phyloP scores from a whole-genome alignment of 2,113 vertebrate genomes.

The Nerophis lumbriciformis region DNA sequence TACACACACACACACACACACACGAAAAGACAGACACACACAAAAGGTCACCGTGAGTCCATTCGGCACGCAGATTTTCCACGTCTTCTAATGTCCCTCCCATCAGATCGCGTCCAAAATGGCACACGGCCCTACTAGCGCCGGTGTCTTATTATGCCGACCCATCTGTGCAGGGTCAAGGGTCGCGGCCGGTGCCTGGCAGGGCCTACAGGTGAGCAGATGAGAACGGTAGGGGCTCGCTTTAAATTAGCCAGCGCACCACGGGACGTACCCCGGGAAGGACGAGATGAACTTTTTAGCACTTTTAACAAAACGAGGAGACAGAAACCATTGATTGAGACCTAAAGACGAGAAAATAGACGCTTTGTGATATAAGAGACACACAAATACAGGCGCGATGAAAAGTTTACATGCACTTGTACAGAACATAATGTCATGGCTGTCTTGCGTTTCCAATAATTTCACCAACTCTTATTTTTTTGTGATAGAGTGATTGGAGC shows the following conservation, averaged over 20 bases:
- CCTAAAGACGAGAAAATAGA: no score
- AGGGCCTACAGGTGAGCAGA: slow-evolving; percentile 70
- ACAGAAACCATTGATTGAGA: no score
- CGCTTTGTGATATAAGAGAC: no score
- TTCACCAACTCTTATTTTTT: no score
- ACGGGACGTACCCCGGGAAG: slow-evolving; percentile 61
- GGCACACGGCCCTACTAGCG: slow-evolving; percentile 48
- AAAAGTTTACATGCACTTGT: no score
- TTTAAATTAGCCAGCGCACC: slow-evolving; percentile 68
- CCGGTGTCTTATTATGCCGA: slow-evolving; percentile 68
- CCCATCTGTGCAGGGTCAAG: slow-evolving; percentile 78
- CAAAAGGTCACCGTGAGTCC: slow-evolving; percentile 47
- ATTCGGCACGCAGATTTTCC: slow-evolving; percentile 31
- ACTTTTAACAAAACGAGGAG: background rate
- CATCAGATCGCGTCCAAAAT: slow-evolving; percentile 55
- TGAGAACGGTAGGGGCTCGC: slow-evolving; percentile 67
- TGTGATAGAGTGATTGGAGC: no score
- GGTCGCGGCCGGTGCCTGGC: slow-evolving; percentile 72
- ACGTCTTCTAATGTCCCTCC: slow-evolving; percentile 30
- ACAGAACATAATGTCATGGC: no score
- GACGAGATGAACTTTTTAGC: slow-evolving; percentile 70
- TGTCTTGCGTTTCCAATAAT: no score
- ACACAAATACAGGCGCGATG: no score
- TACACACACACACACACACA: slow-evolving; percentile 32
- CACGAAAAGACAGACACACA: slow-evolving; percentile 20